Evolutionary conservation across 2,797 vertebrate species (phyloP).

Genomic region (Austrolebias charrua): DNA sequence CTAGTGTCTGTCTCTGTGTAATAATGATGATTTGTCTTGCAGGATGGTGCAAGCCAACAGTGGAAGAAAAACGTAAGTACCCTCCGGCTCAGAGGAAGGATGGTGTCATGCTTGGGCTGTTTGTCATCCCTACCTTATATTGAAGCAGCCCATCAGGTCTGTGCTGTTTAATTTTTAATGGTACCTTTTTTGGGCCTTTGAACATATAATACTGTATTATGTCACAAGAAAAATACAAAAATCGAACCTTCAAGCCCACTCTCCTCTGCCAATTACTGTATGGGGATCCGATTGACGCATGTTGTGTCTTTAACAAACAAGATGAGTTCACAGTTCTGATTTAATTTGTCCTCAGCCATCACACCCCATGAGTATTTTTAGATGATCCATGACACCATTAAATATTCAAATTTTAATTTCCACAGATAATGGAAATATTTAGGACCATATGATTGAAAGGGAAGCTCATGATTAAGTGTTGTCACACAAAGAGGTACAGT

Average conservation of each 20-base stretch:
- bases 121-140: conserved; percentile 7
- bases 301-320: conserved; percentile 36
- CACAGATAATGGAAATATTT: conserved; percentile 72
- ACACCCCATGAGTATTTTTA: conserved; percentile 67
- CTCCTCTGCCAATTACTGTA: neutral
- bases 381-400: conserved; percentile 71
- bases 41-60: conserved; percentile 79
- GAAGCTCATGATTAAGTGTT: conserved; percentile 24
- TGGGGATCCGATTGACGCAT: neutral
- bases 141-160: neutral
- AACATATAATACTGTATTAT: neutral
- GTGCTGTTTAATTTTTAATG: neutral
- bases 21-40: conserved; percentile 60
- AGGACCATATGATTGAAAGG: conserved; percentile 41
- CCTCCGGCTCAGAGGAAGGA: conserved; percentile 8
- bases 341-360: conserved; percentile 39
- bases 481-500: neutral
- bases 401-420: conserved; percentile 78
- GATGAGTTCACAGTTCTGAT: conserved; percentile 39
- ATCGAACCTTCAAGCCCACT: neutral
- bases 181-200: neutral
- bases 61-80: conserved; percentile 78
- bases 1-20: conserved; percentile 63
- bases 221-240: neutral
- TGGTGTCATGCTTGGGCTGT: conserved; percentile 11